These are phyloP conservation scores for Ips typographus DNA, from an alignment of 1,140 invertebrate species.

Conservation along the genomic window DNA sequence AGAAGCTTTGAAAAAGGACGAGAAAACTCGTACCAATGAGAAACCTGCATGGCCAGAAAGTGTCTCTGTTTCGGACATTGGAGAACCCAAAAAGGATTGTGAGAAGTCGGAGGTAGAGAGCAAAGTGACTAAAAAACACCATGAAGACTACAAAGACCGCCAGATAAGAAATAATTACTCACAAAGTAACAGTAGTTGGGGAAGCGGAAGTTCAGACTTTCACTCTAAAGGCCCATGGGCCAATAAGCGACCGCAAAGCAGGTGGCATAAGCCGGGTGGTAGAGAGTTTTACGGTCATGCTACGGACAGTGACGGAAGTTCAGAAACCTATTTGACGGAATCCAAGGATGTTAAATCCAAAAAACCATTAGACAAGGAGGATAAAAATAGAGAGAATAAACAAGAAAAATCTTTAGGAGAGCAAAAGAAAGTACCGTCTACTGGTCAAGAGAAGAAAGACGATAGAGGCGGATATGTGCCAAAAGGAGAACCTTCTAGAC, in stretches of 20 bases:
- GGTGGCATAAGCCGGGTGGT: slow-evolving; percentile 39
- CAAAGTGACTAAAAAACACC: not conserved
- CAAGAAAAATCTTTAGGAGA: slow-evolving; percentile 41
- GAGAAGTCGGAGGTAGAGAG: not conserved
- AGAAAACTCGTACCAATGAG: slow-evolving; percentile 40
- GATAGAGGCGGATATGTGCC: slow-evolving; percentile 65
- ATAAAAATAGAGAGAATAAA: slow-evolving; percentile 57
- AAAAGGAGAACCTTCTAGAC: slow-evolving; percentile 77
- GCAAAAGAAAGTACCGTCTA: slow-evolving; percentile 48
- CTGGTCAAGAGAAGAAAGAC: slow-evolving; percentile 53
- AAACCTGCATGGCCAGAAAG: slow-evolving; percentile 55
- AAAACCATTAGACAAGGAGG: slow-evolving; percentile 61
- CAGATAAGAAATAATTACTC: slow-evolving; percentile 48
- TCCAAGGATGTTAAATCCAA: slow-evolving; percentile 56
- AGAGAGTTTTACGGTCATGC: slow-evolving; percentile 52
- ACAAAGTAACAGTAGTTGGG: slow-evolving; percentile 37
- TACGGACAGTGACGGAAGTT: slow-evolving; percentile 62
- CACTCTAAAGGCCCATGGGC: slow-evolving; percentile 30
- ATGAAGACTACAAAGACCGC: slow-evolving; percentile 49
- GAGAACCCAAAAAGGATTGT: slow-evolving; percentile 33
- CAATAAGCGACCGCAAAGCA: slow-evolving; percentile 27
- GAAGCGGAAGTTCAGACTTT: slow-evolving; percentile 46
- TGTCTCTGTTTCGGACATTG: slow-evolving; percentile 45
- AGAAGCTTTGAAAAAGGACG: slow-evolving; percentile 51
- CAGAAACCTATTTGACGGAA: slow-evolving; percentile 57